Base-by-base conservation (phyloP, 2,797 vertebrate species). In the Allochrocebus solatus region DNA sequence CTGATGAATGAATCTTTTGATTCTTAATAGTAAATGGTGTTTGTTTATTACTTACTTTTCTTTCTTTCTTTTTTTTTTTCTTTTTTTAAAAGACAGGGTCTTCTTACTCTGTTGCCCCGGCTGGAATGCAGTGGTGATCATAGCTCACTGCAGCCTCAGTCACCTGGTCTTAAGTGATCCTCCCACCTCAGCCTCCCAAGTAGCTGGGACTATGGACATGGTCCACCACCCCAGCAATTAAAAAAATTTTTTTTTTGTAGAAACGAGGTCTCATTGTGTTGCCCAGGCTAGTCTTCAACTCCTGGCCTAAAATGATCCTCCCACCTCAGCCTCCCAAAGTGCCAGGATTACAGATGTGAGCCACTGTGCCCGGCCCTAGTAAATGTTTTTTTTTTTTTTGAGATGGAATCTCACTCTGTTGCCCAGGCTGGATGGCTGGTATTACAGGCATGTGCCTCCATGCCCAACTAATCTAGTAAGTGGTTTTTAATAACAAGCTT, bases 401-500 rank as follows among this genome's bases (percentile, higher is more conserved):
- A 70, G n/a, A 36, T 36, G 17, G 19, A 11, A 8, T 16, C n/a
- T 70, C 19, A 70, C 19, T 21, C 33, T 70, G 67, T 70, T 70
- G 67, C 67, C n/a, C 8, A 70, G 33, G n/a, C 67, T 70, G 8
- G n/a, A 70, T 21, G 19, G 8, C 67, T 70, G 33, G 67, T 19
- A 70, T 70, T 70, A 70, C 8, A 70, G 67, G 67, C 8, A 2
- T 70, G 64, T 9, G n/a, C n/a, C 67, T 36, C 67, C 19, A 21
- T 36, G 67, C 9, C 67, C 67, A 33, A 53, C 16, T 41, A 64
- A 64, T 33, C 14, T 64, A 64, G 64, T 76, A 64, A 64, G 43
- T 96, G 11, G 19, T 57, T 97, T 96, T 87, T 57, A 16, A 76
- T 76, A 76, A 82, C 12, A 94, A 59, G 33, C 10, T 64, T 89